These are phyloP conservation scores for Sebastes steindachneri DNA, from an alignment of 2,797 vertebrate species.

Conservation along the genomic window DNA sequence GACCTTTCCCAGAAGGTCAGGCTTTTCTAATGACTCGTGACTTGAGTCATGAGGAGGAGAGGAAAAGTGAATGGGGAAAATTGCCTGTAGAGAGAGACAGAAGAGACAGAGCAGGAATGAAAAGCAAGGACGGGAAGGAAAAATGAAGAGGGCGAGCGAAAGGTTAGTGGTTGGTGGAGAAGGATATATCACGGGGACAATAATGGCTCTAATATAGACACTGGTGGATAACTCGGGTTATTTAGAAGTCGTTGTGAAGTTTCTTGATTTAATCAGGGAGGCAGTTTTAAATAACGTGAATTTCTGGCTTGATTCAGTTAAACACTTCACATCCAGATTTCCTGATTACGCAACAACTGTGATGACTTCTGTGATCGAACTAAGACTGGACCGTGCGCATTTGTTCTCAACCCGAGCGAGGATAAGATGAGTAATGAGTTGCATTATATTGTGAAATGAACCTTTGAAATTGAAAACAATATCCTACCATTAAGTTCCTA, in stretches of 20 bases:
- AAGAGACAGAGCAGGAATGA: slow-evolving; percentile 57
- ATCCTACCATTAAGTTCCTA: neutral
- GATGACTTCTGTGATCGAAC: neutral
- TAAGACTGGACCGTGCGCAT: neutral
- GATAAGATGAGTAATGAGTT: slow-evolving; percentile 3
- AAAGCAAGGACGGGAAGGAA: slow-evolving; percentile 50
- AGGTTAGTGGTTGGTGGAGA: slow-evolving; percentile 38
- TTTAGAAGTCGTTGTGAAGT: slow-evolving; percentile 16
- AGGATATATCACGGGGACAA: slow-evolving; percentile 29
- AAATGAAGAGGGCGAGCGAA: slow-evolving; percentile 42
- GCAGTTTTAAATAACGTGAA: slow-evolving; percentile 4
- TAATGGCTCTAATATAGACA: slow-evolving; percentile 18
- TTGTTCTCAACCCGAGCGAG: neutral
- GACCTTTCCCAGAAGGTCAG: slow-evolving; percentile 84
- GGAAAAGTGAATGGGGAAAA: slow-evolving; percentile 68
- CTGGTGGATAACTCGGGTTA: neutral
- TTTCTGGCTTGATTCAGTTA: neutral
- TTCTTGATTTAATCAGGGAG: slow-evolving; percentile 17
- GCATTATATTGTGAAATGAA: slow-evolving; percentile 31
- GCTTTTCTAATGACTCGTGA: slow-evolving; percentile 83
- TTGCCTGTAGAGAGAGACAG: slow-evolving; percentile 61
- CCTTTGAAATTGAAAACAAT: slow-evolving; percentile 17
- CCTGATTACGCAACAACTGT: neutral
- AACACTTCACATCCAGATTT: neutral
- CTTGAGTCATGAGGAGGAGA: slow-evolving; percentile 77